Conservation (phyloP, 1,140 invertebrate genomes). For the Drosophila ironensis region DNA sequence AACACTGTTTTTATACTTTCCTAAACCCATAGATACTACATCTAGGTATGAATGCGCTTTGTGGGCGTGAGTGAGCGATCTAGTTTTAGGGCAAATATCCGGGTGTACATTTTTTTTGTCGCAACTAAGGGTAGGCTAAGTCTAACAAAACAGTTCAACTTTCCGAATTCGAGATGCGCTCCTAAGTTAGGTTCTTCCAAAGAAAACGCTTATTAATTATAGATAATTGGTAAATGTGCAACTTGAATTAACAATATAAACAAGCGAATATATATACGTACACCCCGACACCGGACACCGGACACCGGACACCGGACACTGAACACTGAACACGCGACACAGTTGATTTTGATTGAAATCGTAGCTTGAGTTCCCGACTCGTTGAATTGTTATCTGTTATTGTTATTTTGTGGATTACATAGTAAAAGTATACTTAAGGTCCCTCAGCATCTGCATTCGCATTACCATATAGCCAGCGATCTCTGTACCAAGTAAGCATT, state of each 20-base stretch:
- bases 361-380: constrained; percentile 17
- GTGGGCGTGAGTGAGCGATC: constrained; percentile 4
- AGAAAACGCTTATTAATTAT: constrained; percentile 77
- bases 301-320: background rate
- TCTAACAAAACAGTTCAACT: constrained; percentile 21
- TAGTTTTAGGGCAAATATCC: background rate
- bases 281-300: background rate
- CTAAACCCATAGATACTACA: constrained; percentile 31
- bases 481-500: constrained; percentile 29
- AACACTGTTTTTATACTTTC: constrained; percentile 79
- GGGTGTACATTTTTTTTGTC: constrained; percentile 8
- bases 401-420: constrained; percentile 51
- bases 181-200: constrained; percentile 76
- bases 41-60: background rate
- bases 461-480: constrained; percentile 18
- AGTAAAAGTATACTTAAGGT: constrained; percentile 45
- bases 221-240: constrained; percentile 41
- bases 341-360: constrained; percentile 27
- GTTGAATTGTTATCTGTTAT: constrained; percentile 44
- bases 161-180: constrained; percentile 39
- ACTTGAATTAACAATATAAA: constrained; percentile 4
- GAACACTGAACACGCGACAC: background rate
- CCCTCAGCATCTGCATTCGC: constrained; percentile 33
- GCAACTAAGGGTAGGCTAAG: constrained; percentile 24
- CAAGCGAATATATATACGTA: constrained; percentile 3